Conservation (phyloP, 2,113 vertebrate species). For the Passer domesticus region DNA sequence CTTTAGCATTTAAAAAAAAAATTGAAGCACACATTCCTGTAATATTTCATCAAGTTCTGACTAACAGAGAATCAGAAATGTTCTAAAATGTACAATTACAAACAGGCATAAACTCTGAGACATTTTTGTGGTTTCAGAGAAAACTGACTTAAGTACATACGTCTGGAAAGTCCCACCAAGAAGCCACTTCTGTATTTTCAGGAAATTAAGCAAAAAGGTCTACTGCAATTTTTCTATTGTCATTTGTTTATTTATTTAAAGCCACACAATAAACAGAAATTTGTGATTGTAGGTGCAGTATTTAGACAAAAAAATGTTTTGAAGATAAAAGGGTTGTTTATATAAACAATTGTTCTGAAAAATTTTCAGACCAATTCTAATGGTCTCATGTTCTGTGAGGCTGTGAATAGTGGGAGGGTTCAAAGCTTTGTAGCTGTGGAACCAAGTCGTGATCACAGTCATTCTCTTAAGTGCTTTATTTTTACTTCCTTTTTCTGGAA, state of each 20-base stretch:
- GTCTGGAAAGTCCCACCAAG: conserved; percentile 59
- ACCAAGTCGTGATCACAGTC: neutral
- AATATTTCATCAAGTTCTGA: conserved; percentile 49
- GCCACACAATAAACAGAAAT: neutral
- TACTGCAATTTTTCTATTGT: conserved; percentile 23
- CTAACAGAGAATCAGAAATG: conserved; percentile 39
- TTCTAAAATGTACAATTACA: conserved; percentile 46
- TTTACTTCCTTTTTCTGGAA: conserved; percentile 24
- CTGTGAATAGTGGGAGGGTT: neutral
- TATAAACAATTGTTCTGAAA: neutral
- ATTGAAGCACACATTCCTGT: neutral
- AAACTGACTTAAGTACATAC: conserved; percentile 43
- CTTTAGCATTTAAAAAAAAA: neutral
- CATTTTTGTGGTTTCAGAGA: conserved; percentile 61
- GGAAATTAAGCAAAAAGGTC: conserved; percentile 34
- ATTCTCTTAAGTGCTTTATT: neutral
- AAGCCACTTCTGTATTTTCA: conserved; percentile 65
- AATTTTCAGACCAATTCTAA: neutral
- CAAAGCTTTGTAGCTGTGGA: conserved; percentile 7
- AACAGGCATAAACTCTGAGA: conserved; percentile 57
- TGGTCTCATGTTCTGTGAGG: neutral
- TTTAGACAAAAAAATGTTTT: neutral
- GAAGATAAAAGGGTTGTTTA: conserved; percentile 7
- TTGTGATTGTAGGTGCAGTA: conserved; percentile 3
- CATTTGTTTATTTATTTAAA: conserved; percentile 34